Percentiles rank a stretch among this genome's conserved stretches.
phyloP scores from a whole-genome alignment of 2,888 invertebrate species.

The Apeira syringaria region DNA sequence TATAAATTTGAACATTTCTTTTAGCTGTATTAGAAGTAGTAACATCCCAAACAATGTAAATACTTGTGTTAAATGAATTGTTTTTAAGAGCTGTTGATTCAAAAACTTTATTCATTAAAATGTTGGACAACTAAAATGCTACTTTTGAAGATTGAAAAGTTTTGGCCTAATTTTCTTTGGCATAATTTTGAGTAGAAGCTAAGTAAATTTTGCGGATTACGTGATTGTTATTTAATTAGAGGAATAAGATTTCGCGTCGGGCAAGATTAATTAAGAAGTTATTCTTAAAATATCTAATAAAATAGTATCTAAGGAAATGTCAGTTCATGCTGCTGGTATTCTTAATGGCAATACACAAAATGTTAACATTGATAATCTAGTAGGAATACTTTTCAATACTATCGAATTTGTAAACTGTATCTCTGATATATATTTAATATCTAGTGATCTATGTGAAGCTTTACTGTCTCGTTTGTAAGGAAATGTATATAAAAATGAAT shows the following conservation, averaged over 20 bases:
- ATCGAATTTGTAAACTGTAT: conserved; percentile 30
- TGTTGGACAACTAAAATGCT: conserved; percentile 46
- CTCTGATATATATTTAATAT: conserved; percentile 22
- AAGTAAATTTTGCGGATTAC: conserved; percentile 1
- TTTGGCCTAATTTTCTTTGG: conserved; percentile 29
- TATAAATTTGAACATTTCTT: conserved; percentile 4
- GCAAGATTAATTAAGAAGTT: not conserved
- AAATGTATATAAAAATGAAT: conserved; percentile 73
- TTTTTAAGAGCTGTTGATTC: conserved; percentile 47
- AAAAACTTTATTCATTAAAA: conserved; percentile 52
- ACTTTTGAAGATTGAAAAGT: conserved; percentile 39
- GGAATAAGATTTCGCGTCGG: not conserved
- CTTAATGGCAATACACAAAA: conserved; percentile 13
- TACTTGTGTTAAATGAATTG: conserved; percentile 38
- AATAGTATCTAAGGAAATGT: not conserved
- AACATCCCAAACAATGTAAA: conserved; percentile 15
- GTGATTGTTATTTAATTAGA: not conserved
- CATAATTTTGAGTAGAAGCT: conserved; percentile 15
- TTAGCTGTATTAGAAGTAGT: not conserved
- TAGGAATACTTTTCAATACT: conserved; percentile 24
- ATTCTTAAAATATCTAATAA: not conserved
- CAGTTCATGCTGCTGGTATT: conserved; percentile 10
- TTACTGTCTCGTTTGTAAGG: conserved; percentile 64
- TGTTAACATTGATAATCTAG: conserved; percentile 21
- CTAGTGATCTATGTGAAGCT: conserved; percentile 69